phyloP scores from a whole-genome alignment of 2,888 invertebrate species.

The Gordius sp. region DNA sequence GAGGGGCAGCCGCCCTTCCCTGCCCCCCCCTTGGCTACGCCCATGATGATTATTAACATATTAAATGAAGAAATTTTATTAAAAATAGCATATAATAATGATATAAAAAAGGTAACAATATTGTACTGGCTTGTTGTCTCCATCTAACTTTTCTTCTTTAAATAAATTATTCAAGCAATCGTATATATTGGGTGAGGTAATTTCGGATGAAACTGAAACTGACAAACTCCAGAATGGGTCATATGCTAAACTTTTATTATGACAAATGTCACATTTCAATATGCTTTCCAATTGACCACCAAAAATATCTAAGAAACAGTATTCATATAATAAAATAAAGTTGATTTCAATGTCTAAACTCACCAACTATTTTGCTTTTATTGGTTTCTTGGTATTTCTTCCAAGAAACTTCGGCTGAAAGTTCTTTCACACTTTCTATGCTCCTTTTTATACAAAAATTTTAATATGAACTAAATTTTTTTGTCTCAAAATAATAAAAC shows the following conservation, averaged over 20 bases:
- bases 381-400: conserved; percentile 12
- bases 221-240: conserved; percentile 10
- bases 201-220: background rate
- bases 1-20: too few relatives aligned
- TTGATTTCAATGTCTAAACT: background rate
- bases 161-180: conserved; percentile 6
- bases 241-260: conserved; percentile 3
- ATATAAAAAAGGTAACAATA: too few relatives aligned
- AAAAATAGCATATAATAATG: too few relatives aligned
- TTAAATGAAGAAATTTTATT: too few relatives aligned
- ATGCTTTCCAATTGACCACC: conserved; percentile 7
- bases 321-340: background rate
- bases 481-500: too few relatives aligned
- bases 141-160: background rate
- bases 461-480: too few relatives aligned
- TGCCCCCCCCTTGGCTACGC: too few relatives aligned
- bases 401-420: conserved; percentile 9
- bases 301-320: background rate
- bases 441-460: too few relatives aligned
- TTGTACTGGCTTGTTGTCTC: background rate
- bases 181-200: conserved; percentile 12
- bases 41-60: too few relatives aligned
- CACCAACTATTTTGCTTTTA: conserved; percentile 10
- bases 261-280: background rate
- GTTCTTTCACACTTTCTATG: background rate